These are phyloP conservation scores for Lagodon rhomboides DNA, from an alignment of 2,797 vertebrate genomes.

Conservation along the genomic window DNA sequence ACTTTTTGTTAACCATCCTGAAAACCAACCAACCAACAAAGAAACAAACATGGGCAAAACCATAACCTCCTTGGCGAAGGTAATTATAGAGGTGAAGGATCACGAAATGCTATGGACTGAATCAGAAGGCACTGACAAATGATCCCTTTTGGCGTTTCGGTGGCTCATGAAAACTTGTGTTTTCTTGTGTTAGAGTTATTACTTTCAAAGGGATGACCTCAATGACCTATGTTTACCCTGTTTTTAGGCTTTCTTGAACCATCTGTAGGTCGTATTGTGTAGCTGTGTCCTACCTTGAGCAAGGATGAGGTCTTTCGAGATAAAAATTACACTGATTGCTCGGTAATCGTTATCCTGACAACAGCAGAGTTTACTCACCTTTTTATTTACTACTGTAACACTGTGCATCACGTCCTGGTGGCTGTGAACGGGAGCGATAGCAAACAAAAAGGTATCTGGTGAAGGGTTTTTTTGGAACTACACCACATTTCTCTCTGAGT, in stretches of 20 bases:
- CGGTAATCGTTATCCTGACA: constrained; percentile 4
- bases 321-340: constrained; percentile 16
- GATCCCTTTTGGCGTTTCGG: accelerated
- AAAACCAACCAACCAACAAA: too few species aligned
- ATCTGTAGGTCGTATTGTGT: background rate
- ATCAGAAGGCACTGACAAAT: background rate
- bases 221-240: background rate
- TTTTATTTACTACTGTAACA: constrained; percentile 36
- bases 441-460: constrained; percentile 72
- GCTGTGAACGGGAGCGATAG: constrained; percentile 53
- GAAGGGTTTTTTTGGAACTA: constrained; percentile 61
- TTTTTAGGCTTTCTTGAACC: background rate
- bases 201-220: too few species aligned
- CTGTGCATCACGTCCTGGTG: constrained; percentile 31
- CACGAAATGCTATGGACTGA: background rate
- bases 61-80: too few species aligned
- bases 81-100: background rate
- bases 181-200: background rate
- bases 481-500: constrained; percentile 79
- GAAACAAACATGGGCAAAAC: too few species aligned
- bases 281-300: background rate
- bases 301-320: background rate
- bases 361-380: constrained; percentile 22
- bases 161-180: background rate
- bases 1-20: too few species aligned